Percentiles rank a stretch among this genome's conserved stretches.
Conservation (phyloP, 2,888 invertebrate species). For the Cheilosia impressa region DNA sequence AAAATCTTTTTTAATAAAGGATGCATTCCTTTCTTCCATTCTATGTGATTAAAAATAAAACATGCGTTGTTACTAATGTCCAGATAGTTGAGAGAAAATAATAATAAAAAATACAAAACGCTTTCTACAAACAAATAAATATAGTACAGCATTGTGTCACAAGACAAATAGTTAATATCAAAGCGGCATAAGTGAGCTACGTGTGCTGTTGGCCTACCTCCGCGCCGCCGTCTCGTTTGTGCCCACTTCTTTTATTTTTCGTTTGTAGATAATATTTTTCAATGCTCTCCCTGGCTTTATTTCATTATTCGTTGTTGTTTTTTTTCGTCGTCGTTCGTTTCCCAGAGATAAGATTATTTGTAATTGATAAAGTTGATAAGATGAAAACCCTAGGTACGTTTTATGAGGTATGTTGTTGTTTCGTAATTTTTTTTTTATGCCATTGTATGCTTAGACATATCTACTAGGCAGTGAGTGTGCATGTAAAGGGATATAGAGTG, state of each 20-base stretch:
- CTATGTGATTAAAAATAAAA: no score
- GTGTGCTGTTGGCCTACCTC: conserved; percentile 34
- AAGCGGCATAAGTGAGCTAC: conserved; percentile 50
- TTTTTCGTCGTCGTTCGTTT: conserved; percentile 1
- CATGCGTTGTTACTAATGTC: no score
- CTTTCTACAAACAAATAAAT: conserved; percentile 25
- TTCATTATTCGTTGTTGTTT: conserved; percentile 19
- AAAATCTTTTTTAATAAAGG: no score
- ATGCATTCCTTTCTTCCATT: no score
- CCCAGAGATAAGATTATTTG: conserved; percentile 63
- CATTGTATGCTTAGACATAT: neutral
- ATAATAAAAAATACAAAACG: conserved; percentile 2
- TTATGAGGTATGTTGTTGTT: conserved; percentile 24
- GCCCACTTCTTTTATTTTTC: conserved; percentile 41
- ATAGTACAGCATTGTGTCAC: conserved; percentile 27
- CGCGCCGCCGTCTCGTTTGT: conserved; percentile 10
- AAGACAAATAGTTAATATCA: conserved; percentile 40
- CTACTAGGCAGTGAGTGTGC: neutral
- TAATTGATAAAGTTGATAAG: conserved; percentile 67
- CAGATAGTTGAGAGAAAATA: neutral
- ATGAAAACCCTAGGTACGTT: conserved; percentile 39
- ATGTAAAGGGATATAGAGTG: neutral
- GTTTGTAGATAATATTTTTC: conserved; percentile 50
- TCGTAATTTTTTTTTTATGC: conserved; percentile 1
- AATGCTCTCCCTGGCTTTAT: conserved; percentile 23